Percentiles rank a stretch among this genome's conserved stretches.
These are phyloP conservation scores for Onthophagus sagittarius DNA, from an alignment of 2,888 invertebrate genomes.

Conservation along the genomic window DNA sequence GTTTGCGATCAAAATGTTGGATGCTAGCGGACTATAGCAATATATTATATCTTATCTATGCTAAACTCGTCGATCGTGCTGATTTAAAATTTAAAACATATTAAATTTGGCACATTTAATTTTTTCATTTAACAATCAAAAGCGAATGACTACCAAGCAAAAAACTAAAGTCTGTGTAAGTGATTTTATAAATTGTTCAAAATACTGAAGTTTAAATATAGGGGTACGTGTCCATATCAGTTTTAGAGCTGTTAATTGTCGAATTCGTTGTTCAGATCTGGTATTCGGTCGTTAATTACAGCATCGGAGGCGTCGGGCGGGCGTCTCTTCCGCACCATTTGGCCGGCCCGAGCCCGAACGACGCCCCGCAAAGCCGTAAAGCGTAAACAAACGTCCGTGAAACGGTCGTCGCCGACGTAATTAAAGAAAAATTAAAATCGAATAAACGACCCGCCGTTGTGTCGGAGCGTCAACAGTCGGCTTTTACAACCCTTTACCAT, in stretches of 20 bases:
- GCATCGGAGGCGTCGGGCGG: conserved; percentile 6
- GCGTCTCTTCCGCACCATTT: not conserved
- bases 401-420: not conserved
- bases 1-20: too few species aligned
- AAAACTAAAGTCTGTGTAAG: too few species aligned
- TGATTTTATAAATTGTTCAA: too few species aligned
- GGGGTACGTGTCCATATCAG: not conserved
- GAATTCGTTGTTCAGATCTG: not conserved
- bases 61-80: too few species aligned
- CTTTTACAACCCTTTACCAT: conserved; percentile 33
- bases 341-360: not conserved
- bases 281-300: not conserved
- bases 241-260: not conserved
- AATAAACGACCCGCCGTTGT: conserved; percentile 4
- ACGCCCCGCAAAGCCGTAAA: not conserved
- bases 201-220: too few species aligned
- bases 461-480: not conserved
- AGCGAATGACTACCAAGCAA: too few species aligned
- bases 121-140: too few species aligned
- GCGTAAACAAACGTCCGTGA: not conserved
- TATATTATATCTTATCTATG: too few species aligned
- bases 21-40: too few species aligned
- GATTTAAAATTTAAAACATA: too few species aligned
- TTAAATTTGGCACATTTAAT: too few species aligned
- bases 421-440: conserved; percentile 14